These are phyloP conservation scores for Salvator merianae DNA, from an alignment of 2,113 vertebrate species.

Conservation along the genomic window DNA sequence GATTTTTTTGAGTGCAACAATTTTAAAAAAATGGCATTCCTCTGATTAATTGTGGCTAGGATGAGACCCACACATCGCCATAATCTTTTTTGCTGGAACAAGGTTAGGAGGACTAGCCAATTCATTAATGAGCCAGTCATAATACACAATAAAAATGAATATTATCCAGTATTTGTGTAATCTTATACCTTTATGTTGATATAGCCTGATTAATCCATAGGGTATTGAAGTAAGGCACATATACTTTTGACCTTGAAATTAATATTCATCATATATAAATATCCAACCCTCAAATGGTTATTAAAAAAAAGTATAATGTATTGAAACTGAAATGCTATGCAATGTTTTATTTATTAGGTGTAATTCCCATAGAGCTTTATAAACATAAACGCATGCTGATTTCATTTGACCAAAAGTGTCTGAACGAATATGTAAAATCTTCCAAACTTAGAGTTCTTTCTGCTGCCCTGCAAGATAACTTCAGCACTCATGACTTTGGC, in stretches of 20 bases:
- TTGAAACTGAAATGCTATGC: neutral
- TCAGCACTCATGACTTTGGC: neutral
- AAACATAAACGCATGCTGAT: neutral
- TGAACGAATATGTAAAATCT: neutral
- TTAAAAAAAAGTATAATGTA: neutral
- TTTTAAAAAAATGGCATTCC: no score
- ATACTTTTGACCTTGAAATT: neutral
- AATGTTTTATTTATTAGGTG: neutral
- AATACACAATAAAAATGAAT: rapidly evolving
- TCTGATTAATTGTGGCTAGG: neutral
- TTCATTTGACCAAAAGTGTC: rapidly evolving
- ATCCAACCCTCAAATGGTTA: neutral
- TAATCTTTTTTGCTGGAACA: neutral
- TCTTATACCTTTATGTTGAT: neutral
- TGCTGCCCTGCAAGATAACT: neutral
- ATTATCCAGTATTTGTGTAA: neutral
- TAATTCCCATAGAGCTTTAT: neutral
- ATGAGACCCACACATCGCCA: neutral
- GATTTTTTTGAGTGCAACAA: no score
- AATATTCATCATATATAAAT: neutral
- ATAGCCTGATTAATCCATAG: neutral
- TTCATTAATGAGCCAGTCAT: neutral
- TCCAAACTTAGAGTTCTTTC: slow-evolving; percentile 3
- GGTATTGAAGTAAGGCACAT: neutral
- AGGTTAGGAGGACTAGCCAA: neutral